Evolutionary conservation across 2,888 invertebrate species (phyloP), one percentile per base, ranked within the genome.

Genomic region (Zonitis immaculata): DNA sequence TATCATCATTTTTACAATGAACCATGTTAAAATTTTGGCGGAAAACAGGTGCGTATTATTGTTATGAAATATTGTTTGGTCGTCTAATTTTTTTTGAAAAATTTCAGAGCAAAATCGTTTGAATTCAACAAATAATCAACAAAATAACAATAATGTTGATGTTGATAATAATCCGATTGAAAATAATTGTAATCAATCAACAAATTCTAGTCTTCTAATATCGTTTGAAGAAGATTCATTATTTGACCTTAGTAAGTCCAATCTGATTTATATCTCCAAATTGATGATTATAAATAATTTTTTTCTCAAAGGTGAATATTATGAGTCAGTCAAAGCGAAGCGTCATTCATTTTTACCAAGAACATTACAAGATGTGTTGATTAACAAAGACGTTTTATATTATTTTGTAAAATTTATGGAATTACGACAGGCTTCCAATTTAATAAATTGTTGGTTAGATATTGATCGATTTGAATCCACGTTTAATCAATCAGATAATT

Each of bases 401-500:
- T 90, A 91, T 75, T 91, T 95, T 72, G 82, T 91, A 50, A 90
- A 92, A 67, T 95, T 85, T 74, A 83, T 95, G 83, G 91, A 93
- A 67, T 79, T 84, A n/a, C 81, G 84, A 59, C 84, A 84, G 52
- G 82, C 84, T 49, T 75, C 86, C 50, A 75, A 81, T 16, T 77
- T 87, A 27, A 80, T 91, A 1, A 86, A 86, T 72, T 88, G 89
- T 73, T 90, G 87, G 84, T 72, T 89, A 59, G 90, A 90, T 66
- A 81, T 88, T 42, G 87, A 89, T 67, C 82, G 83, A 63, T 85
- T 88, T 65, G 82, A 80, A 67, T 70, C 72, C 3, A 76, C 78
- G 6, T 72, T 68, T 26, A 58, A 58, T 20, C 60, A 60, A 20
- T 51, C 42, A 11, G 49, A 30, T 12, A 43, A 47, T 56, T 30